Conservation (phyloP, 2,113 vertebrate genomes). For the Elgaria multicarinata region DNA sequence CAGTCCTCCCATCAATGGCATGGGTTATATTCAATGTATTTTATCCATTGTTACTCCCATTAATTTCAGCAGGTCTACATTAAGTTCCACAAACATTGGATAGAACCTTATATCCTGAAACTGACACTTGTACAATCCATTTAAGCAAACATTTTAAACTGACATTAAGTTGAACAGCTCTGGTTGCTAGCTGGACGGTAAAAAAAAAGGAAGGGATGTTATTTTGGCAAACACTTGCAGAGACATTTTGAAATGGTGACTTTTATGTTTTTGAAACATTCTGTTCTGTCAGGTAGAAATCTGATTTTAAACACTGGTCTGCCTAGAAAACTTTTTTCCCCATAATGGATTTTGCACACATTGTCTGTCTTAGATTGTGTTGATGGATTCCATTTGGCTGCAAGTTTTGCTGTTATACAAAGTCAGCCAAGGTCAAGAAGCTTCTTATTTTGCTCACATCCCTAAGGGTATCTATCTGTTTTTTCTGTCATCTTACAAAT, state of each 20-base stretch:
- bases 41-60: too few species aligned
- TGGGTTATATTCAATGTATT: too few species aligned
- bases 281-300: not conserved
- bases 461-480: not conserved
- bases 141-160: not conserved
- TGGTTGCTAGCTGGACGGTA: not conserved
- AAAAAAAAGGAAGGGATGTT: constrained; percentile 9
- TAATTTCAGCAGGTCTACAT: too few species aligned
- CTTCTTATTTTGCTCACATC: not conserved
- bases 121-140: not conserved
- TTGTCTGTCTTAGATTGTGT: not conserved
- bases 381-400: constrained; percentile 5
- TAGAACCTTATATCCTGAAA: not conserved
- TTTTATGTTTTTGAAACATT: constrained; percentile 7
- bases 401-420: not conserved
- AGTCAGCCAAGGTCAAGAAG: not conserved
- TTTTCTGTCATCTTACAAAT: constrained; percentile 12
- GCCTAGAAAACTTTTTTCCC: not conserved
- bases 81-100: too few species aligned
- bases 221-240: not conserved
- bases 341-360: not conserved
- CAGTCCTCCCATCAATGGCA: not conserved
- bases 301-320: not conserved
- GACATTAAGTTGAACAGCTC: not conserved
- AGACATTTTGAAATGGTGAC: constrained; percentile 5